Evolutionary conservation across 2,113 vertebrate species (phyloP), one percentile per base, ranked within the genome.

Genomic region (Gallinago media): DNA sequence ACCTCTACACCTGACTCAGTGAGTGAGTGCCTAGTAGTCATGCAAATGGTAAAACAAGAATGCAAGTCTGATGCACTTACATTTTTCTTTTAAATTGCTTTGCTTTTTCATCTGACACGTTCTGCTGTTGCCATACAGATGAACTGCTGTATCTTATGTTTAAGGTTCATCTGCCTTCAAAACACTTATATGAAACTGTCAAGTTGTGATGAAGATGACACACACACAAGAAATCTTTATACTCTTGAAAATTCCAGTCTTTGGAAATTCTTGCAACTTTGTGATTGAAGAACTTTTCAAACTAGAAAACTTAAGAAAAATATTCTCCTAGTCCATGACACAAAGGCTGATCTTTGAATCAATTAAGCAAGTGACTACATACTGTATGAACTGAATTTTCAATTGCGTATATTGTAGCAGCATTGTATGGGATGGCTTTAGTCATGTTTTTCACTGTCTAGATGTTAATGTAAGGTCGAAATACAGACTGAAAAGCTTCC

Each of bases 251-350:
- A 88, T 80, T 80, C 63, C 62, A 72, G 63, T 94, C 93, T 97
- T 97, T 89, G 94, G 80, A 95, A 97, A 86, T 91, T 79, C 87
- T 95, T 94, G 66, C 86, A 82, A 78, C 58, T 96, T 97, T 59
- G 50, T 61, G 18, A 61, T 63, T 91, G 82, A 94, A 92, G 73
- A 91, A 78, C 82, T 97, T 93, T n/a, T 15, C 93, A 96, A 81
- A 82, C 59, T 90, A 63, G 70, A 94, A 90, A 88, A 22, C 40
- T 44, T 62, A 5, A 72, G 52, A 66, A 85, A 79, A 76, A 44
- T 40, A 15, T 44, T 91, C 12, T 61, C 32, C 26, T 79, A 72
- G 76, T 82, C 92, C 56, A 21, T 65, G 75, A 80, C 82, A 92
- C 73, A 71, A 23, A 92, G 58, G 55, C 29, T 59, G 16, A 11